Evolutionary conservation across 2,888 invertebrate species (phyloP).

Genomic region (Noctua comes): DNA sequence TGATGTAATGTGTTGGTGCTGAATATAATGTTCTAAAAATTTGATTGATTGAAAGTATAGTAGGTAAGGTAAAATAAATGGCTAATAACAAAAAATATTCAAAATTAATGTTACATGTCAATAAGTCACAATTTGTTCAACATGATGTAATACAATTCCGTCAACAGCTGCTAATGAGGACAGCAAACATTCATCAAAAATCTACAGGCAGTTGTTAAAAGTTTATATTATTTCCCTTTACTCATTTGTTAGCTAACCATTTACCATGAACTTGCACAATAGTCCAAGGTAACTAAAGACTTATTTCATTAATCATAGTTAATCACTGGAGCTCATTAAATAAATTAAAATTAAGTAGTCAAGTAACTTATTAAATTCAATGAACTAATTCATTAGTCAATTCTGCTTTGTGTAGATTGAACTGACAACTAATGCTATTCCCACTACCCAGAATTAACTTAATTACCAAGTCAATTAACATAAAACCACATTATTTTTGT

Average conservation of each 20-base stretch:
- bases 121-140: not conserved
- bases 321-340: not conserved
- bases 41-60: not conserved
- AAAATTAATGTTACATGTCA: not conserved
- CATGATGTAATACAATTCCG: not conserved
- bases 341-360: not conserved
- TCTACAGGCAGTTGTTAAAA: not conserved
- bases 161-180: not conserved
- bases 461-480: slow-evolving; percentile 34
- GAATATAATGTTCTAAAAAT: not conserved
- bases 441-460: slow-evolving; percentile 7
- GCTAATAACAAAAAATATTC: not conserved
- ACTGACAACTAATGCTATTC: not conserved
- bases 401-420: not conserved
- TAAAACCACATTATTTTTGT: slow-evolving; percentile 31
- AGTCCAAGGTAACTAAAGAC: slow-evolving; percentile 9
- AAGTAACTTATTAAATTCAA: not conserved
- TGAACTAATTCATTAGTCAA: not conserved
- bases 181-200: not conserved
- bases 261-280: slow-evolving; percentile 18
- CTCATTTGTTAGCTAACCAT: slow-evolving; percentile 9
- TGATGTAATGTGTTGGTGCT: slow-evolving; percentile 8
- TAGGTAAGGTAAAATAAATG: not conserved
- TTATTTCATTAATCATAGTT: not conserved
- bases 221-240: slow-evolving; percentile 1